These are phyloP conservation scores for Calliphora vicina DNA, from an alignment of 1,140 invertebrate genomes.

Conservation along the genomic window DNA sequence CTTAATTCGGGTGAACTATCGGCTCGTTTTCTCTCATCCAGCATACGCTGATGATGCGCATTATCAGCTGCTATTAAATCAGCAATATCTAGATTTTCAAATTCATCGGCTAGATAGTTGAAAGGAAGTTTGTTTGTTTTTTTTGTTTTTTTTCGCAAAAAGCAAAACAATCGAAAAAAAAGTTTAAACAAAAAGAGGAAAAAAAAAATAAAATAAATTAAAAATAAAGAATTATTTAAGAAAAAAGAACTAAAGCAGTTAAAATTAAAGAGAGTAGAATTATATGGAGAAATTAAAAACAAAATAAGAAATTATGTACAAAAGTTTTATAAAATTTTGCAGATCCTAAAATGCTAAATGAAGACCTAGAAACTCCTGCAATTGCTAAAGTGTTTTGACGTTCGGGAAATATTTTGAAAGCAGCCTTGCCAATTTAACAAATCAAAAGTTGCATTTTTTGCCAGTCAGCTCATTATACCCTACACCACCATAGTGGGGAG, in stretches of 20 bases:
- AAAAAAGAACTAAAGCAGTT: not conserved
- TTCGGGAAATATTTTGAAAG: too few species aligned
- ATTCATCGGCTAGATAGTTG: conserved; percentile 2
- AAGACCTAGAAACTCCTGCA: too few species aligned
- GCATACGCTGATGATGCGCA: conserved; percentile 41
- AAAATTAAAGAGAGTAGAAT: not conserved
- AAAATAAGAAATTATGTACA: not conserved
- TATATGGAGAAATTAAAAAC: not conserved
- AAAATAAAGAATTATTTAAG: not conserved
- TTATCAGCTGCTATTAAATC: not conserved
- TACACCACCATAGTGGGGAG: too few species aligned
- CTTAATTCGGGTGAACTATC: conserved; percentile 42
- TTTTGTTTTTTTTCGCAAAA: conserved; percentile 13
- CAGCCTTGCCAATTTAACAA: too few species aligned
- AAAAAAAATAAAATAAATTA: conserved; percentile 13
- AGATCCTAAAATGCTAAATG: not conserved
- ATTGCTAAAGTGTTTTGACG: too few species aligned
- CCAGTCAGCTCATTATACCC: too few species aligned
- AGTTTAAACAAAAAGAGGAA: not conserved
- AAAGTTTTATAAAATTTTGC: not conserved
- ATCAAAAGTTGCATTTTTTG: too few species aligned
- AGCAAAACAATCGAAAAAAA: conserved; percentile 13
- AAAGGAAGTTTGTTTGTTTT: not conserved
- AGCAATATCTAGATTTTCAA: conserved; percentile 12
- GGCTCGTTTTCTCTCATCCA: conserved; percentile 12